phyloP scores from a whole-genome alignment of 2,888 invertebrate species.

The Phyllotreta striolata region DNA sequence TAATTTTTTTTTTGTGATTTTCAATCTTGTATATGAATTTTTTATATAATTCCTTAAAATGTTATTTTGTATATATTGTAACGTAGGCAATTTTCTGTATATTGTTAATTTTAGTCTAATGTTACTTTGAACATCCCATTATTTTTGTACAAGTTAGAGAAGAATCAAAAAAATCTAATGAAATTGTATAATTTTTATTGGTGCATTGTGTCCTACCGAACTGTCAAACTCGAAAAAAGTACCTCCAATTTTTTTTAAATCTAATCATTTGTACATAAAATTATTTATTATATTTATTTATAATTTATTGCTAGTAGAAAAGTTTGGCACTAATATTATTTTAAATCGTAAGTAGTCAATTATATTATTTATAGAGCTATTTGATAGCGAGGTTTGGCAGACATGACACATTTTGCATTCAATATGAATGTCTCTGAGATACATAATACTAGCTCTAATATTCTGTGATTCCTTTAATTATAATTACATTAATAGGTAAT shows the following conservation, averaged over 20 bases:
- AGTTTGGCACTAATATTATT: conserved; percentile 24
- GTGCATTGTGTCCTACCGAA: conserved; percentile 15
- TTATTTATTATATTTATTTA: conserved; percentile 26
- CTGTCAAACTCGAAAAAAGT: conserved; percentile 25
- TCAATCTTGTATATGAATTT: conserved; percentile 31
- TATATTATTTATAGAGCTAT: conserved; percentile 19
- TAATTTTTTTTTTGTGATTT: conserved; percentile 32
- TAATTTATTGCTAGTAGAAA: conserved; percentile 21
- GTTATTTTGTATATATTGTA: conserved; percentile 46
- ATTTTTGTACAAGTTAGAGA: conserved; percentile 24
- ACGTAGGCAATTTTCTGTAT: conserved; percentile 34
- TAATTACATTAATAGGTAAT: conserved; percentile 39
- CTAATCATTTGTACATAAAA: conserved; percentile 24
- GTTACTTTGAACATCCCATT: conserved; percentile 30
- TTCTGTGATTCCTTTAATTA: conserved; percentile 32
- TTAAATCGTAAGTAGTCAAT: conserved; percentile 20
- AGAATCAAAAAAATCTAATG: conserved; percentile 26
- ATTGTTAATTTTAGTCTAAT: conserved; percentile 27
- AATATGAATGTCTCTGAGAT: conserved; percentile 13
- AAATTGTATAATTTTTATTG: conserved; percentile 27
- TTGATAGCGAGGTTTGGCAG: conserved; percentile 26
- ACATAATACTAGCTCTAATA: conserved; percentile 30
- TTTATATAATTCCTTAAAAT: conserved; percentile 39
- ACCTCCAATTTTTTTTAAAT: conserved; percentile 9
- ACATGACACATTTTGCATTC: conserved; percentile 20